phyloP scores from a whole-genome alignment of 2,888 invertebrate genomes.

The Poecilobothrus nobilitatus region DNA sequence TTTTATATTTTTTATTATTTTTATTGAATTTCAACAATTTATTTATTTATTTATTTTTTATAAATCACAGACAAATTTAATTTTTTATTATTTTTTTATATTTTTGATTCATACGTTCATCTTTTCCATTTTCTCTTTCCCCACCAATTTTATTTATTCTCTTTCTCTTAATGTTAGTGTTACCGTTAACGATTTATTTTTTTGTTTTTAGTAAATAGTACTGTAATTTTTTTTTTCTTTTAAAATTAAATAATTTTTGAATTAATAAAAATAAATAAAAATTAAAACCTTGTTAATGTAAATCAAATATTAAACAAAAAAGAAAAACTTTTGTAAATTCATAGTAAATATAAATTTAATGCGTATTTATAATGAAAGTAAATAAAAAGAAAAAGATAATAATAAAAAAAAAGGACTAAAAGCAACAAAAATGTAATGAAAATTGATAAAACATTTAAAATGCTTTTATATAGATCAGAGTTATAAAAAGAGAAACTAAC shows the following conservation, averaged over 20 bases:
- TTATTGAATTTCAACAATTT: background rate
- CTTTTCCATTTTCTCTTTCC: background rate
- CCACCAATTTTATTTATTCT: background rate
- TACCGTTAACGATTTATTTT: too few relatives aligned
- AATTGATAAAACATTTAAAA: background rate
- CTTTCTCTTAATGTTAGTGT: too few relatives aligned
- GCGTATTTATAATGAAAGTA: background rate
- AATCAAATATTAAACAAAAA: background rate
- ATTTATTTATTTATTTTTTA: background rate
- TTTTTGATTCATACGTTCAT: too few relatives aligned
- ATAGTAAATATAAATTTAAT: background rate
- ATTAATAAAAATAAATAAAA: constrained; percentile 1
- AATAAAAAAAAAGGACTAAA: background rate
- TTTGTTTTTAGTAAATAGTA: too few relatives aligned
- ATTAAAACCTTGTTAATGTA: background rate
- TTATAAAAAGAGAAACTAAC: too few relatives aligned
- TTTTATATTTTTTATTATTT: background rate
- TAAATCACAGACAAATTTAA: background rate
- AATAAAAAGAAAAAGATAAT: background rate
- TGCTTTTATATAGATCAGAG: too few relatives aligned
- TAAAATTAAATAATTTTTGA: background rate
- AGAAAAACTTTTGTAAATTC: background rate
- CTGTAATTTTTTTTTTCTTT: too few relatives aligned
- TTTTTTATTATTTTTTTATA: background rate
- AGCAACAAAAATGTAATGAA: background rate